Conservation (phyloP, 1,140 invertebrate genomes). For the Ceratina australensis region DNA sequence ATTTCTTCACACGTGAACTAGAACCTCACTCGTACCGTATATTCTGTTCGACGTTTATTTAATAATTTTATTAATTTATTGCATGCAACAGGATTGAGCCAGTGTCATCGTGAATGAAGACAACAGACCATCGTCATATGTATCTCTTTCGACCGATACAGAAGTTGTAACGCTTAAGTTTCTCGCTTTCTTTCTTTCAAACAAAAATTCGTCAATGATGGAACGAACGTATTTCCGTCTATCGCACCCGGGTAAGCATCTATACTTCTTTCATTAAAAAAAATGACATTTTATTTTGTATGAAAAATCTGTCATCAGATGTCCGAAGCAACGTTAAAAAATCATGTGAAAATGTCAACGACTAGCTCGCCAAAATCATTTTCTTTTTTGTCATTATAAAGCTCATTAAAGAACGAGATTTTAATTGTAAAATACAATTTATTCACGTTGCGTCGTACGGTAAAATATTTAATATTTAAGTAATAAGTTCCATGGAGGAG, state of each 20-base stretch:
- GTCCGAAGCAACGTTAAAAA: not conserved
- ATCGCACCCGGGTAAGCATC: not conserved
- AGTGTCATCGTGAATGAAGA: constrained; percentile 46
- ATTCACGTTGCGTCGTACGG: not conserved
- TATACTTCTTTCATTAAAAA: not conserved
- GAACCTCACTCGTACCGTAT: constrained; percentile 20
- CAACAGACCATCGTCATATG: constrained; percentile 13
- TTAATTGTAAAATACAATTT: not conserved
- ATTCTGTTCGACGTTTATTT: constrained; percentile 28
- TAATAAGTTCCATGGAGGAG: not conserved
- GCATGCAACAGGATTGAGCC: constrained; percentile 71
- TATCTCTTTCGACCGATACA: constrained; percentile 14
- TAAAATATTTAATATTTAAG: not conserved
- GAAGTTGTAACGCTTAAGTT: constrained; percentile 20
- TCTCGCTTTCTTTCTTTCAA: not conserved
- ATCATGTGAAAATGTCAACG: not conserved
- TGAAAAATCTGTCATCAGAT: not conserved
- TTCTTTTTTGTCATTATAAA: not conserved
- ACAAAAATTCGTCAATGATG: not conserved
- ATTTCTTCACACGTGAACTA: not conserved
- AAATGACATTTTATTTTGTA: not conserved
- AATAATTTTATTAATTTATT: constrained; percentile 65
- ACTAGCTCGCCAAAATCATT: not conserved
- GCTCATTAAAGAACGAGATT: constrained; percentile 3
- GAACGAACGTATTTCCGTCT: not conserved